phyloP scores from a whole-genome alignment of 2,797 vertebrate species.

The Otus scops region DNA sequence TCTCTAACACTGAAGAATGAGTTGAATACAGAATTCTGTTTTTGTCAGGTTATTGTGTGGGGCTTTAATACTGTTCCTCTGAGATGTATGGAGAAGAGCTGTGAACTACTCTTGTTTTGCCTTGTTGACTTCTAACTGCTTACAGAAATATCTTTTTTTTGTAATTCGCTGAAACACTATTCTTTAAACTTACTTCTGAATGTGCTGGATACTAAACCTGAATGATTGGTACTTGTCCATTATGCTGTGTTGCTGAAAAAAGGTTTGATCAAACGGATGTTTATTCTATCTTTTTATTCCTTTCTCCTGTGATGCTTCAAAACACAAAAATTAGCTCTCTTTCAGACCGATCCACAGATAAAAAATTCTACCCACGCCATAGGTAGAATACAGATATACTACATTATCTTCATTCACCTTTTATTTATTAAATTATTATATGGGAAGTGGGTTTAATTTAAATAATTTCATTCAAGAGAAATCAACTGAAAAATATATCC shows the following conservation, averaged over 20 bases:
- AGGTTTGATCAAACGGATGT: rapidly evolving
- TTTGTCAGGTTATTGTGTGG: not conserved
- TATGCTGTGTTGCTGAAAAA: not conserved
- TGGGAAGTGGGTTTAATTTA: not conserved
- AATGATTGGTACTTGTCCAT: not conserved
- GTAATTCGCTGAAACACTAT: not conserved
- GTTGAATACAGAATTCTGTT: not conserved
- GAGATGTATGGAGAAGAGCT: not conserved
- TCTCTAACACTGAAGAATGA: not conserved
- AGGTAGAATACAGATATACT: not conserved
- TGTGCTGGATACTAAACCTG: not conserved
- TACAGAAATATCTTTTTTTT: not conserved
- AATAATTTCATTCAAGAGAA: not conserved
- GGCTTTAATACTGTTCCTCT: not conserved
- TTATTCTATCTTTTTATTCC: not conserved
- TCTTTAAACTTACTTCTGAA: not conserved
- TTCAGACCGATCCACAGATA: not conserved
- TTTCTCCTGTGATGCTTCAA: not conserved
- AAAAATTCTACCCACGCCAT: not conserved
- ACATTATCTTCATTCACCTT: not conserved
- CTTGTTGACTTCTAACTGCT: not conserved
- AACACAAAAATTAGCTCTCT: not conserved
- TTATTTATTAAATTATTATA: not conserved
- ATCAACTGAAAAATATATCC: not conserved
- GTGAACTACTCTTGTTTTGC: not conserved